A percentile compares a stretch with the other conserved stretches of the same genome.
phyloP scores from a whole-genome alignment of 2,797 vertebrate genomes.

The Sebastolobus alascanus region DNA sequence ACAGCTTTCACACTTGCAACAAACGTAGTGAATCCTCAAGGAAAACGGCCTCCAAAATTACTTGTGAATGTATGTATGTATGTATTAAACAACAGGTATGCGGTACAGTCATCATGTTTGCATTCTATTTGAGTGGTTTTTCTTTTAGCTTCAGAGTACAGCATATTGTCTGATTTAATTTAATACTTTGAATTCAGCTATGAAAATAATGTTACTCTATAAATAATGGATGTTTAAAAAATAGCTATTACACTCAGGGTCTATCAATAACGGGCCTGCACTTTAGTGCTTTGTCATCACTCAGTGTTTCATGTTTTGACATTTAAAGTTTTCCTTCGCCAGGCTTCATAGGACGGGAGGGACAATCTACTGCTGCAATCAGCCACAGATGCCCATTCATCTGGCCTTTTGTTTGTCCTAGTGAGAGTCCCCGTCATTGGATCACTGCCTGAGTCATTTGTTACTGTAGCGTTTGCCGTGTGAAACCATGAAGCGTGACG shows the following conservation, averaged over 20 bases:
- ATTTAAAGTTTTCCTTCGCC: conserved; percentile 47
- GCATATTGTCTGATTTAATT: not conserved
- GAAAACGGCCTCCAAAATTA: not conserved
- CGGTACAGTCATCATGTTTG: not conserved
- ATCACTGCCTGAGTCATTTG: conserved; percentile 72
- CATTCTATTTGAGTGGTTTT: not conserved
- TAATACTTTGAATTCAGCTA: not conserved
- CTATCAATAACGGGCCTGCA: not conserved
- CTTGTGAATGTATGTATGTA: too few species aligned
- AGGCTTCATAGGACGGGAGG: conserved; percentile 32
- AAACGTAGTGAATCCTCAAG: not conserved
- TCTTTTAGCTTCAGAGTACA: not conserved
- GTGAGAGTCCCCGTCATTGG: conserved; percentile 65
- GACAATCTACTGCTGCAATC: conserved; percentile 35
- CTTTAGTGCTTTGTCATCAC: conserved; percentile 1
- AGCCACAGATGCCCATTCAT: conserved; percentile 62
- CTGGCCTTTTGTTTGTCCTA: conserved; percentile 66
- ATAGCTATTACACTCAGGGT: not conserved
- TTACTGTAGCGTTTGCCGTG: conserved; percentile 63
- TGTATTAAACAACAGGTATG: not conserved
- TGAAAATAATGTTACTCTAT: not conserved
- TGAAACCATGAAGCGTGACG: conserved; percentile 60
- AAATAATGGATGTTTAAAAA: not conserved
- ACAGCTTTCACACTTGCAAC: not conserved
- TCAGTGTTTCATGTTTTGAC: conserved; percentile 41